phyloP scores from a whole-genome alignment of 2,888 invertebrate genomes.

The Xanthia togata region DNA sequence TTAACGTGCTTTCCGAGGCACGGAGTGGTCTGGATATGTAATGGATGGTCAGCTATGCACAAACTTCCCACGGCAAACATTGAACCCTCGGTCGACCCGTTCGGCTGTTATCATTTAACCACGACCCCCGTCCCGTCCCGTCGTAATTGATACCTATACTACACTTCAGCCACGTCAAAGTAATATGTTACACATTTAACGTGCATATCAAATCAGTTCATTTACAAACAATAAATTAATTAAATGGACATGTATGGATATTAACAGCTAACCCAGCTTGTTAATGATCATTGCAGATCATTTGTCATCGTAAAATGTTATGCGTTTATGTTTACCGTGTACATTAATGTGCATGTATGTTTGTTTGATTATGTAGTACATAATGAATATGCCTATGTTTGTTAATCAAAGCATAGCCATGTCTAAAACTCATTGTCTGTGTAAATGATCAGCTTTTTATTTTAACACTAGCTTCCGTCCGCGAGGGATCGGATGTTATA shows the following conservation, averaged over 20 bases:
- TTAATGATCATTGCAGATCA: slow-evolving; percentile 15
- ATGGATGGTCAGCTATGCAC: too few species aligned
- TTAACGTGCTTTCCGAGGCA: too few species aligned
- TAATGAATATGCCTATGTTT: not conserved
- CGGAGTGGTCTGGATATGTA: too few species aligned
- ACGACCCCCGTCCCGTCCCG: too few species aligned
- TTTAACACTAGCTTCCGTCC: not conserved
- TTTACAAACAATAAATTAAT: slow-evolving; percentile 34
- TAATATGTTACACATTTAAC: not conserved
- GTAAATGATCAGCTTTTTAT: not conserved
- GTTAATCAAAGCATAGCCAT: not conserved
- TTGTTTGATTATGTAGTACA: not conserved
- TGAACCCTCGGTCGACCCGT: too few species aligned
- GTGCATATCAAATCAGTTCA: slow-evolving; percentile 7
- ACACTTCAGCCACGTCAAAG: too few species aligned
- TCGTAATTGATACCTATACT: too few species aligned
- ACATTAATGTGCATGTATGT: not conserved
- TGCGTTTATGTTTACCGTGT: not conserved
- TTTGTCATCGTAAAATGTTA: slow-evolving; percentile 36
- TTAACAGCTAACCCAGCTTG: slow-evolving; percentile 28
- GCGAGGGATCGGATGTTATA: too few species aligned
- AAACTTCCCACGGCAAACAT: too few species aligned
- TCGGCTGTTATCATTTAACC: too few species aligned
- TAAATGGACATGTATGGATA: slow-evolving; percentile 7
- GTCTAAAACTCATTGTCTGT: not conserved